Base-by-base conservation (phyloP, 2,113 vertebrate genomes). In the Tragulus kanchil region DNA sequence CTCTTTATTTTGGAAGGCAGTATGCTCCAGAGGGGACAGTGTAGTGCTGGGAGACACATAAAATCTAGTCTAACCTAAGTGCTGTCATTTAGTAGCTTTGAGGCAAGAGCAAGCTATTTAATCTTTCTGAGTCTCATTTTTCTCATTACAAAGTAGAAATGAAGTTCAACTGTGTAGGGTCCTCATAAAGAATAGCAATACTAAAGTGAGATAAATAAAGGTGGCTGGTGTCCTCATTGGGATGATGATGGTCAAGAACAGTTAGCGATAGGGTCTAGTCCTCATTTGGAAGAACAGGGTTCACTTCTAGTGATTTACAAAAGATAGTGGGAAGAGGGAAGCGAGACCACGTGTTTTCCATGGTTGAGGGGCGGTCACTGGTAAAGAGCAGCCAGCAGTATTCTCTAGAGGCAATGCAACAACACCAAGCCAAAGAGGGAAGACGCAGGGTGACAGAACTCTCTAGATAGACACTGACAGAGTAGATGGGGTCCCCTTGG, bases 111-210 rank as follows among this genome's bases (percentile, higher is more conserved):
- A 81, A 92, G n/a, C 67, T 61, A 42, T 17, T 90, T 64, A 54
- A 50, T 67, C 52, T 90, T 79, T 71, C 48, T n/a, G 28, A 69
- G 58, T 36, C 36, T 84, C 12, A 19, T 12, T 83, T 95, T 93
- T 91, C 79, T 94, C 50, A 52, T 61, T 15, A 77, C 61, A 90
- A 73, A 73, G 42, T 56, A 94, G 50, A 90, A 8, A 26, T 90
- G 61, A 81, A 85, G 67, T 52, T 85, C 45, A 65, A 7, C 23
- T 23, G 45, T 36, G 48, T 3, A 50, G 56, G 10, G 59, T 52
- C 58, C 67, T 83, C 7, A 23, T 69, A 62, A 95, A 65, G 6
- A 89, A n/a, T 1, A n/a, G 64, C 36, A 36, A 36, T 36, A 36
- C 36, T 36, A 52, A 21, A 81, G n/a, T 45, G 7, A 78, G 0